phyloP scores from a whole-genome alignment of 2,888 invertebrate species.

The Drosophila hamatofila region DNA sequence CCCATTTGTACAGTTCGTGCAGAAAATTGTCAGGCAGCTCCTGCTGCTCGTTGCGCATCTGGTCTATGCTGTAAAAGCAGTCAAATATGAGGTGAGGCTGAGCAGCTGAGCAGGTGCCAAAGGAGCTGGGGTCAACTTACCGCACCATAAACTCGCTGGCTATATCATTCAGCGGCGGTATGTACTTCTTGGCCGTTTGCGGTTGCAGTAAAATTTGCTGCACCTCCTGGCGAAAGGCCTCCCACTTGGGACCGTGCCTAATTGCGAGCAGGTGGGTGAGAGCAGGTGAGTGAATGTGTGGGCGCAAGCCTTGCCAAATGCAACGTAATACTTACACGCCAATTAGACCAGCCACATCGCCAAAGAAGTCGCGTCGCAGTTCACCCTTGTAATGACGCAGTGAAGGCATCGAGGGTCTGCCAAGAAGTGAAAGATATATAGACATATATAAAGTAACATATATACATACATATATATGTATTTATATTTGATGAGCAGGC shows the following conservation, averaged over 20 bases:
- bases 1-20: conserved; percentile 96
- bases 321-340: conserved; percentile 88
- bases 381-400: conserved; percentile 90
- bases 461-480: not conserved
- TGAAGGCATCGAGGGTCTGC: conserved; percentile 89
- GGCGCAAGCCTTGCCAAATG: conserved; percentile 28
- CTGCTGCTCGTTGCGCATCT: conserved; percentile 87
- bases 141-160: conserved; percentile 91
- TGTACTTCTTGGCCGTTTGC: conserved; percentile 91
- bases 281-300: not conserved
- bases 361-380: conserved; percentile 89
- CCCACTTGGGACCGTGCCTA: conserved; percentile 95
- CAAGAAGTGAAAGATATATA: conserved; percentile 3
- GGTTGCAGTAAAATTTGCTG: conserved; percentile 94
- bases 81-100: not conserved
- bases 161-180: conserved; percentile 90
- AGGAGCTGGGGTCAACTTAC: conserved; percentile 84
- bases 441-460: not conserved
- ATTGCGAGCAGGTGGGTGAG: conserved; percentile 16
- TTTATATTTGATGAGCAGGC: conserved; percentile 6
- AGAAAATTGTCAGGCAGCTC: conserved; percentile 93
- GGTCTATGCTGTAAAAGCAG: conserved; percentile 87
- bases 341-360: conserved; percentile 90
- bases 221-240: conserved; percentile 92
- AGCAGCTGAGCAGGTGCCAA: not conserved